Percentiles rank a stretch among this genome's conserved stretches.
Evolutionary conservation across 2,888 invertebrate species (phyloP).

Genomic region (Cylloceria caligata): DNA sequence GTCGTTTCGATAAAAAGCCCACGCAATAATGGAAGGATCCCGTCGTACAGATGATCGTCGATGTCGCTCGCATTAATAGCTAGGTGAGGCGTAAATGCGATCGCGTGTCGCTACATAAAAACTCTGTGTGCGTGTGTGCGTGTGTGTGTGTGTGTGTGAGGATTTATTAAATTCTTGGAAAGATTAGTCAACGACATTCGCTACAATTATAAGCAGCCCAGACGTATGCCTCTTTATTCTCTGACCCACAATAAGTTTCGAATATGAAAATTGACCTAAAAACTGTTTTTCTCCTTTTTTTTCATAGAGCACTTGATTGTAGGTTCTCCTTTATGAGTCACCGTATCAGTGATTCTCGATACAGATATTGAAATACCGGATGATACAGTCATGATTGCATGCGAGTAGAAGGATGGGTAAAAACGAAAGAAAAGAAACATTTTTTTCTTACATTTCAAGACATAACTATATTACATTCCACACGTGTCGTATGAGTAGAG

Average conservation of each 20-base stretch:
- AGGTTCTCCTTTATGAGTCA: conserved; percentile 38
- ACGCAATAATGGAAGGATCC: conserved; percentile 48
- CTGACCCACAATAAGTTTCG: background rate
- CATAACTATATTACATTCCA: conserved; percentile 42
- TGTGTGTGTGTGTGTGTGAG: too few species aligned
- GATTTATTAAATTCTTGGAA: conserved; percentile 41
- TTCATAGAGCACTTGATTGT: conserved; percentile 3
- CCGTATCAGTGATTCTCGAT: conserved; percentile 32
- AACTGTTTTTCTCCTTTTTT: background rate
- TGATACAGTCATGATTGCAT: conserved; percentile 25
- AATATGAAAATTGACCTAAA: background rate
- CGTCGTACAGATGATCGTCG: conserved; percentile 14
- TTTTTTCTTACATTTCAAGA: conserved; percentile 14
- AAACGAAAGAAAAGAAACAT: background rate
- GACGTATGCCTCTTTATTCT: background rate
- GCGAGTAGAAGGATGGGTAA: background rate
- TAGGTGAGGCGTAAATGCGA: conserved; percentile 25
- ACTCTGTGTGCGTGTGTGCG: too few species aligned
- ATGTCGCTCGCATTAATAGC: conserved; percentile 26
- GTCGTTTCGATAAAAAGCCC: conserved; percentile 49
- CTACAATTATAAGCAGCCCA: conserved; percentile 3
- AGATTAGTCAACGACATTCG: conserved; percentile 38
- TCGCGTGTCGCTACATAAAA: conserved; percentile 47
- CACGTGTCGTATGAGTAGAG: background rate
- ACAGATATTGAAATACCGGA: conserved; percentile 34